These are phyloP conservation scores for Oostethus manadensis DNA, from an alignment of 2,113 vertebrate species.

Conservation along the genomic window DNA sequence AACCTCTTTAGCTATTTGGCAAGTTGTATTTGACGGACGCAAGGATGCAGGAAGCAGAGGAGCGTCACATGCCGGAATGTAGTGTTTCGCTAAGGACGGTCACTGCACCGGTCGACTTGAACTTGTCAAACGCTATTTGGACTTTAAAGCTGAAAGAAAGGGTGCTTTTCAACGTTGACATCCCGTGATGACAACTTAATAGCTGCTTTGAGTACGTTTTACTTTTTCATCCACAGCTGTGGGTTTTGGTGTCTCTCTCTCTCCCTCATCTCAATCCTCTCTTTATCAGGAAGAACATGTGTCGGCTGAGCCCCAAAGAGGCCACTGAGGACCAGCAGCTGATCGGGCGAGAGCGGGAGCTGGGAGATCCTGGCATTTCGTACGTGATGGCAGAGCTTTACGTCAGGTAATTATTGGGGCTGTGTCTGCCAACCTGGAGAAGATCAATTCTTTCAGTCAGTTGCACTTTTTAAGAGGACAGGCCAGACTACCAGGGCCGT, in stretches of 20 bases:
- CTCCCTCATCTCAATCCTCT: conserved; percentile 13
- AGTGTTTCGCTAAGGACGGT: background rate
- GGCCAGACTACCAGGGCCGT: conserved; percentile 66
- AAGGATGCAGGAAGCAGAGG: too few relatives aligned
- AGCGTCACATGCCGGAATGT: background rate
- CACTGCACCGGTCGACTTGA: background rate
- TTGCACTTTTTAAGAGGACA: conserved; percentile 74
- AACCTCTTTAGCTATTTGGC: too few relatives aligned
- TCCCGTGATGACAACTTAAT: background rate
- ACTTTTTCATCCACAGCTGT: background rate
- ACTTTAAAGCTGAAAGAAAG: background rate
- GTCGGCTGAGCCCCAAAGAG: conserved; percentile 17
- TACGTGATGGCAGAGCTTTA: conserved; percentile 70
- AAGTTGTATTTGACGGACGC: too few relatives aligned
- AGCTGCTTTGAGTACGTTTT: background rate
- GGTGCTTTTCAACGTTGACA: background rate
- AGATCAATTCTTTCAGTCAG: conserved; percentile 77
- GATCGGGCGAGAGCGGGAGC: conserved; percentile 18
- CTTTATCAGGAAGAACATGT: conserved; percentile 26
- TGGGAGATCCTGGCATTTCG: conserved; percentile 61
- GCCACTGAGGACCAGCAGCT: conserved; percentile 23
- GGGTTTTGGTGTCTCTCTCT: background rate
- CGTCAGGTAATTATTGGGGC: conserved; percentile 69
- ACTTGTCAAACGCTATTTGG: background rate
- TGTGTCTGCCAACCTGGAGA: conserved; percentile 63